Conservation (phyloP, 2,113 vertebrate genomes). For the Psilopsiagon aymara region DNA sequence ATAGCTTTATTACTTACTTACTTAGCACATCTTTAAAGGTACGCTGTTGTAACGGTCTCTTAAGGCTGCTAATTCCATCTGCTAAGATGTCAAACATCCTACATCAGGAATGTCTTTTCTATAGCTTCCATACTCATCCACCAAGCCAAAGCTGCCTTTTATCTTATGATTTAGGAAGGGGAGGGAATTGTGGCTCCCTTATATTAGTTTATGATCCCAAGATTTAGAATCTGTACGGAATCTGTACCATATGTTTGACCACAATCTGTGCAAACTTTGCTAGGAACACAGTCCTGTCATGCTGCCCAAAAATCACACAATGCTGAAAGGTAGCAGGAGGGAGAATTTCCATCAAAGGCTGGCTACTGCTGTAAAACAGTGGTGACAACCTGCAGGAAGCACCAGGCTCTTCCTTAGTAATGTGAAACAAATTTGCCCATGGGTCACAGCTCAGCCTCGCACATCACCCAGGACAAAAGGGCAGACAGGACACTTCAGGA, state of each 20-base stretch:
- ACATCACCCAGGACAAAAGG: neutral
- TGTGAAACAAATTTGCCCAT: neutral
- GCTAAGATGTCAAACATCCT: neutral
- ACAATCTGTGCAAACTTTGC: neutral
- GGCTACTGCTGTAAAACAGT: neutral
- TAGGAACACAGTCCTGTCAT: neutral
- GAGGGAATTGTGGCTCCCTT: constrained; percentile 39
- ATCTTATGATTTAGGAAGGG: constrained; percentile 62
- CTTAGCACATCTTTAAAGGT: constrained; percentile 5
- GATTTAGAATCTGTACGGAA: constrained; percentile 62
- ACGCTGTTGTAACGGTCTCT: neutral
- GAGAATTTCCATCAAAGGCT: neutral
- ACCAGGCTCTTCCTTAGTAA: neutral
- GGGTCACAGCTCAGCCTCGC: neutral
- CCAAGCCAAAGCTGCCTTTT: constrained; percentile 34
- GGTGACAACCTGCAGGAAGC: neutral
- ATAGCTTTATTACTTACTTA: constrained; percentile 19
- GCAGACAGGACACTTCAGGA: neutral
- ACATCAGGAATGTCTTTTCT: neutral
- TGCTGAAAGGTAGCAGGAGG: neutral
- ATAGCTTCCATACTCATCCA: neutral
- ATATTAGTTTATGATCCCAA: constrained; percentile 53
- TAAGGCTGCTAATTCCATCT: constrained; percentile 33
- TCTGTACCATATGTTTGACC: constrained; percentile 59
- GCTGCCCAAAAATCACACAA: neutral